Evolutionary conservation across 2,888 invertebrate species (phyloP), one percentile per base, ranked within the genome.

Genomic region (Drosophila nr. medialis): DNA sequence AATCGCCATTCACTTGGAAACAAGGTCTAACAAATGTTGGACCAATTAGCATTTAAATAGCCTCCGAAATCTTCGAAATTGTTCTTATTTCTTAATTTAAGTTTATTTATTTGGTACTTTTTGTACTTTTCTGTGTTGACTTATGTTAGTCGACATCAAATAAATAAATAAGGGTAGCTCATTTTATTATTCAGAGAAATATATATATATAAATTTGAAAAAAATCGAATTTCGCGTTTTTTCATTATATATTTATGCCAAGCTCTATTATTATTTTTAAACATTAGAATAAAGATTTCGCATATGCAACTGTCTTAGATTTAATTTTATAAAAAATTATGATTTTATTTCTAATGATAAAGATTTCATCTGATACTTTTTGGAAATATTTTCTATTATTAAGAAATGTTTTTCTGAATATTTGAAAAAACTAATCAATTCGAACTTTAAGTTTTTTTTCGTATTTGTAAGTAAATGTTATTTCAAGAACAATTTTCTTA

Each of bases 401-500:
- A 2, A 15, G 5, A 21, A 21, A 11, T 2, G 11, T 1, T 11
- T 11, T 21, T 21, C 11, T 5, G 42, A 45, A 45, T 21, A 24
- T 15, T 45, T 4, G 2, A 0, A 45, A 7, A 21, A 21, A 42
- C n/a, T n/a, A n/a, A n/a, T n/a, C n/a, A n/a, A n/a, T n/a, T n/a
- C n/a, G n/a, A n/a, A n/a, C n/a, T n/a, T n/a, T n/a, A n/a, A n/a
- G n/a, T n/a, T n/a, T n/a, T n/a, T n/a, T n/a, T n/a, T n/a, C n/a
- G n/a, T n/a, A n/a, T n/a, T n/a, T n/a, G n/a, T n/a, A n/a, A 45
- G 0, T n/a, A n/a, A 2, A 5, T 42, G 11, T 10, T 11, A 6
- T 42, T 11, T 11, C n/a, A n/a, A n/a, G n/a, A n/a, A n/a, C n/a
- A n/a, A 2, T 1, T 1, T 3, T 11, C 1, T n/a, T 0, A 42